phyloP scores from a whole-genome alignment of 30 jellyfish, hydroid and myxozoan genomes.

The Phacellophora camtschatica region DNA sequence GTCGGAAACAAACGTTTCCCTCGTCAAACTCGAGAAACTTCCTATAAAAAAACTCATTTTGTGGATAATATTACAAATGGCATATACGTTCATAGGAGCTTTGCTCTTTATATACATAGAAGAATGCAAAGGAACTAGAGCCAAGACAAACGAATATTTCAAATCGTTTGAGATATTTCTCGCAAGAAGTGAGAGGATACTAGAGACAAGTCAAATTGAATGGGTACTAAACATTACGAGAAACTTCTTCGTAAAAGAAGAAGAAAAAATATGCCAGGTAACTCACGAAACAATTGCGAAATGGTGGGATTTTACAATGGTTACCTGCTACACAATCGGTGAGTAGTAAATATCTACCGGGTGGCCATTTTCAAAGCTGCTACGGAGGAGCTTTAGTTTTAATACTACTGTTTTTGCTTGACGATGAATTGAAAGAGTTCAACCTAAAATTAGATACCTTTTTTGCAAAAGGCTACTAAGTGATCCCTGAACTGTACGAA shows the following conservation, averaged over 20 bases:
- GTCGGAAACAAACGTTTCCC: not conserved
- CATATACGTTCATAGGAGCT: constrained; percentile 48
- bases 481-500: too few relatives aligned
- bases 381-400: too few relatives aligned
- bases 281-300: constrained; percentile 51
- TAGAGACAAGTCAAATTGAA: constrained; percentile 1
- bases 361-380: too few relatives aligned
- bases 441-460: too few relatives aligned
- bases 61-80: constrained; percentile 38
- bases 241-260: not conserved
- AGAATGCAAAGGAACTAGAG: constrained; percentile 38
- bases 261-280: not conserved
- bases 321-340: constrained; percentile 67
- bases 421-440: too few relatives aligned
- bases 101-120: constrained; percentile 31
- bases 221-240: constrained; percentile 1
- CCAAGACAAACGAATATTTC: not conserved
- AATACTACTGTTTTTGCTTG: too few relatives aligned
- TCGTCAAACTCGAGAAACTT: not conserved
- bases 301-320: constrained; percentile 66
- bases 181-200: not conserved
- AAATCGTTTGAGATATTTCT: not conserved
- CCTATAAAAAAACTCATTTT: not conserved
- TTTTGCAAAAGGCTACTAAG: too few relatives aligned
- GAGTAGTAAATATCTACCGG: too few relatives aligned